phyloP scores from a whole-genome alignment of 1,140 invertebrate genomes.

The Cyrtorhinus lividipennis region DNA sequence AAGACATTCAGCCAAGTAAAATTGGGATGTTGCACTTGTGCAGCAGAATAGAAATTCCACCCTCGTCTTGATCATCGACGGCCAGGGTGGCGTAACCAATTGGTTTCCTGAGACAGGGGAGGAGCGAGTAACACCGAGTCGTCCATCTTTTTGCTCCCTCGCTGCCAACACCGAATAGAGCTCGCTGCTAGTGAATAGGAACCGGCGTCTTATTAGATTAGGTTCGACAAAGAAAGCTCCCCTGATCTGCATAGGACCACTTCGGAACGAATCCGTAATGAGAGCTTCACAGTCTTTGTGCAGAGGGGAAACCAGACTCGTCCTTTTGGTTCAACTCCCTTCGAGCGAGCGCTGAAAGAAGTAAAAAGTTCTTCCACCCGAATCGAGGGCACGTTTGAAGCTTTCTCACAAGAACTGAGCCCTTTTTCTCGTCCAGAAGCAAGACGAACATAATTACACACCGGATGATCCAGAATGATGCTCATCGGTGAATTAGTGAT shows the following conservation, averaged over 20 bases:
- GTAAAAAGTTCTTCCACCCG: neutral
- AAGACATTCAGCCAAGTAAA: no score
- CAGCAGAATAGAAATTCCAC: no score
- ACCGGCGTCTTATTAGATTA: constrained; percentile 2
- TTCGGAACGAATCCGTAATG: constrained; percentile 7
- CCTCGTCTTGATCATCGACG: no score
- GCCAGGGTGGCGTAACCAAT: no score
- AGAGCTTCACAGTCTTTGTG: neutral
- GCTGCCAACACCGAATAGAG: neutral
- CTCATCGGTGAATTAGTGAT: neutral
- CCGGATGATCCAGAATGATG: neutral
- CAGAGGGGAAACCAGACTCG: neutral
- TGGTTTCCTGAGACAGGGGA: no score
- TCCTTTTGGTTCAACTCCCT: neutral
- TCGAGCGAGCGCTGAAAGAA: neutral
- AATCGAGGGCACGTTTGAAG: neutral
- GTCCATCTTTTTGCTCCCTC: no score
- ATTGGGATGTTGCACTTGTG: no score
- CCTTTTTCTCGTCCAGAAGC: no score
- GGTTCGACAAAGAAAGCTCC: constrained; percentile 1
- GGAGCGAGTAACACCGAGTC: no score
- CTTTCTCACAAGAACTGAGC: neutral
- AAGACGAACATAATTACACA: neutral
- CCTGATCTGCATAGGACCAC: constrained; percentile 2
- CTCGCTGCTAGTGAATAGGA: no score